phyloP scores from a whole-genome alignment of 2,797 vertebrate species.

The Enteromius anoplus region DNA sequence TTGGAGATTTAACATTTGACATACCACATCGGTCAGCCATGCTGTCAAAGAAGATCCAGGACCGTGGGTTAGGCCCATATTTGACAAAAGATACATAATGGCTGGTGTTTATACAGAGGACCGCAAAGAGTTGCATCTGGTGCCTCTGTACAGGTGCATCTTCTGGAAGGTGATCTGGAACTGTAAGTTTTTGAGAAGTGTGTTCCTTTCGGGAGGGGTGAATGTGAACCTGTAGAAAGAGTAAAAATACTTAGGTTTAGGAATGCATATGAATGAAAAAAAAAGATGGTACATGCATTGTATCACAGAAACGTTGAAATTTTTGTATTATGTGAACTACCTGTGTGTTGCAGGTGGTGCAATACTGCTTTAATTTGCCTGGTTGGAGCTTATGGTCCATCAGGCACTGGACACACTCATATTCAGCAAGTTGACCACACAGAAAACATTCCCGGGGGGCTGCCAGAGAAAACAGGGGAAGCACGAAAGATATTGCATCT shows the following conservation, averaged over 20 bases:
- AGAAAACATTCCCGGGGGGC: slow-evolving; percentile 78
- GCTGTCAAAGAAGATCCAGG: slow-evolving; percentile 87
- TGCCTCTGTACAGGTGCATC: slow-evolving; percentile 60
- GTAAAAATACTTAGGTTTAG: neutral
- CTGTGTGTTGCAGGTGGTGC: slow-evolving; percentile 76
- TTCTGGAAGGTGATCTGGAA: slow-evolving; percentile 49
- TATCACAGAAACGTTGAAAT: neutral
- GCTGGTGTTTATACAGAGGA: slow-evolving; percentile 84
- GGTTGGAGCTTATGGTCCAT: slow-evolving; percentile 77
- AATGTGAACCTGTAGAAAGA: slow-evolving; percentile 71
- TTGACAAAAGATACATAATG: slow-evolving; percentile 86
- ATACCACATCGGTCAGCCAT: slow-evolving; percentile 83
- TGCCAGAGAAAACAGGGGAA: slow-evolving; percentile 56
- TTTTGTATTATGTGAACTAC: slow-evolving; percentile 55
- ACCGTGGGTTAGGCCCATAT: slow-evolving; percentile 71
- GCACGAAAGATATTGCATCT: slow-evolving; percentile 1
- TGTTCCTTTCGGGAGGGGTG: slow-evolving; percentile 71
- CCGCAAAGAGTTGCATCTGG: slow-evolving; percentile 79
- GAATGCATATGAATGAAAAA: neutral
- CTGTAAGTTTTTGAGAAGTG: slow-evolving; percentile 60
- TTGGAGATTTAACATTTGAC: slow-evolving; percentile 8
- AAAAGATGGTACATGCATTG: neutral
- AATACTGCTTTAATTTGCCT: slow-evolving; percentile 80
- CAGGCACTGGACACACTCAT: slow-evolving; percentile 79
- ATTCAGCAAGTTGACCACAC: slow-evolving; percentile 73